phyloP scores from a whole-genome alignment of 2,113 vertebrate genomes.

The Catharus bicknelli region DNA sequence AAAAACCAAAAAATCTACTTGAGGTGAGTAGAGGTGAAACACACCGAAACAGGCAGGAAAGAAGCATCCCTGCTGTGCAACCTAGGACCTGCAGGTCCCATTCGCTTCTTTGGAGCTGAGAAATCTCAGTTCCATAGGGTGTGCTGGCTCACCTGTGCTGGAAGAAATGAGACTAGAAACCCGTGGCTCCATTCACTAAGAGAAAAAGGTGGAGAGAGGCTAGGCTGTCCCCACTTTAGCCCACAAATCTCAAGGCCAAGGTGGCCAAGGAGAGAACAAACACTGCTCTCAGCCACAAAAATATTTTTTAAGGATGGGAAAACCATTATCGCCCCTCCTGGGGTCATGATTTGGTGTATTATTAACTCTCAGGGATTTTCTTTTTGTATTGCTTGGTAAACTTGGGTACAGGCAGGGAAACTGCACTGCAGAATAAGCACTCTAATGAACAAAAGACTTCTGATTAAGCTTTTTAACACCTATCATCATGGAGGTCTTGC shows the following conservation, averaged over 20 bases:
- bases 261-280: neutral
- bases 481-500: neutral
- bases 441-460: neutral
- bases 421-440: neutral
- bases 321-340: fast-evolving
- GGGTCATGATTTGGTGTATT: neutral
- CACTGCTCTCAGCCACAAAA: neutral
- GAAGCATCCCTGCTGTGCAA: fast-evolving
- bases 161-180: neutral
- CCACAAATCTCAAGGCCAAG: neutral
- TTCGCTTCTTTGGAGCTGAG: fast-evolving
- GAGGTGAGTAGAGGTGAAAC: neutral
- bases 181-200: neutral
- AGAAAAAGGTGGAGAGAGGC: neutral
- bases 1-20: neutral
- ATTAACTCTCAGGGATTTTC: neutral
- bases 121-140: neutral
- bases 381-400: neutral
- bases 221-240: neutral
- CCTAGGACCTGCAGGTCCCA: neutral
- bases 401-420: neutral
- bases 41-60: neutral
- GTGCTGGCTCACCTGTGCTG: neutral
- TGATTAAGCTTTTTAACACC: constrained; percentile 1
- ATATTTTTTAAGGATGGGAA: neutral